These are phyloP conservation scores for Hydrocynus forskahlii DNA, from an alignment of 2,797 vertebrate genomes.

Conservation along the genomic window DNA sequence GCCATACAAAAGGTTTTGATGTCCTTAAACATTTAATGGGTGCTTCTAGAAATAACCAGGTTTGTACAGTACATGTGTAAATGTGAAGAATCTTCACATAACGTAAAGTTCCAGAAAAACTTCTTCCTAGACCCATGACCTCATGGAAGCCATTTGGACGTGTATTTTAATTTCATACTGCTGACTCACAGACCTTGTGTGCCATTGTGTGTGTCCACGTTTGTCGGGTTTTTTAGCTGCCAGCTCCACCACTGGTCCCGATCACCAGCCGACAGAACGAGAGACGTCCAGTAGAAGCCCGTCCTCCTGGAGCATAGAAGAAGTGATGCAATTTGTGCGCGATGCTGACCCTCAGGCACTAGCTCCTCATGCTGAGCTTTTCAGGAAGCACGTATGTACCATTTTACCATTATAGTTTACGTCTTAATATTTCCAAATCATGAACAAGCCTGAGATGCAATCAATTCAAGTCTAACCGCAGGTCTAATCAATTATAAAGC, in stretches of 20 bases:
- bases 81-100: no score
- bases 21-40: no score
- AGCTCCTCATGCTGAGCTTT: constrained; percentile 90
- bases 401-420: not conserved
- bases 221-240: constrained; percentile 74
- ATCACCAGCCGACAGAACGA: constrained; percentile 82
- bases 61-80: no score
- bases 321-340: constrained; percentile 92
- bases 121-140: not conserved
- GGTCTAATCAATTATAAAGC: no score
- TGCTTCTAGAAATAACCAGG: no score
- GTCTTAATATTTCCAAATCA: no score
- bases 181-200: not conserved
- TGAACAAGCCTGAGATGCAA: no score
- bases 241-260: constrained; percentile 90
- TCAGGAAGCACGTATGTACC: constrained; percentile 89
- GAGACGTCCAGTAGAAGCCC: constrained; percentile 77
- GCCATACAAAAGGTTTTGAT: no score
- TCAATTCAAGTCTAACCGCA: no score
- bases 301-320: constrained; percentile 92
- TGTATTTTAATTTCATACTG: not conserved
- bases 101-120: no score
- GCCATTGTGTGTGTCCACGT: not conserved
- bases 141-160: not conserved
- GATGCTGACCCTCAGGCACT: constrained; percentile 91